phyloP scores from a whole-genome alignment of 2,113 vertebrate genomes.

The Nicator chloris region DNA sequence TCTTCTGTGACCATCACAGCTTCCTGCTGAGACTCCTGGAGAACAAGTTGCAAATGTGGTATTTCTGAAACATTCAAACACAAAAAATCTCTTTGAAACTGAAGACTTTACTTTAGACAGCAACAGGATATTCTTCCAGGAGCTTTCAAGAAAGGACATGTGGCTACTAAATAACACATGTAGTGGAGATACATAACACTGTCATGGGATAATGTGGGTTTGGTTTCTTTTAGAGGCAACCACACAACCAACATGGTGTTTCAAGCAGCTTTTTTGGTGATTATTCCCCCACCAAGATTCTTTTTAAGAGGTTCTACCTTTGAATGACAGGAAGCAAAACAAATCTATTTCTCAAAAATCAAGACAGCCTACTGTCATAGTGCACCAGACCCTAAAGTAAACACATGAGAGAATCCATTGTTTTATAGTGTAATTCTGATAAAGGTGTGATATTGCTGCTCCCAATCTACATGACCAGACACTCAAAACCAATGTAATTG shows the following conservation, averaged over 20 bases:
- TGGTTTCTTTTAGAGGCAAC: background rate
- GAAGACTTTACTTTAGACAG: background rate
- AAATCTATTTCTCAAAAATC: background rate
- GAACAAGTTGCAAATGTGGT: background rate
- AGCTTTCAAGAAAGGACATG: background rate
- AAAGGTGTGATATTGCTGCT: background rate
- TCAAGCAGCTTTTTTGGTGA: background rate
- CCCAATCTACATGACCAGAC: background rate
- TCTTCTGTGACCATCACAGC: background rate
- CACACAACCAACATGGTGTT: background rate
- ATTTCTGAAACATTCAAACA: constrained; percentile 64
- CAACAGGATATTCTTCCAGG: background rate
- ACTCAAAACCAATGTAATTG: background rate
- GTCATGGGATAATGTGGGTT: background rate
- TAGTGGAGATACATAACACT: background rate
- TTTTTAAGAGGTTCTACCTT: fast-evolving
- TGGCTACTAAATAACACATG: background rate
- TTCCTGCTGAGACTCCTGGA: constrained; percentile 23
- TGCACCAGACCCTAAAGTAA: background rate
- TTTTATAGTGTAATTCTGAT: background rate
- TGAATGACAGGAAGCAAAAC: background rate
- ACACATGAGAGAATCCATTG: background rate
- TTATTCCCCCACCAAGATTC: background rate
- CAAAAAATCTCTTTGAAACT: background rate
- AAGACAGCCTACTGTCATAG: background rate